These are phyloP conservation scores for Orthosia gracilis DNA, from an alignment of 2,888 invertebrate genomes.

Conservation along the genomic window DNA sequence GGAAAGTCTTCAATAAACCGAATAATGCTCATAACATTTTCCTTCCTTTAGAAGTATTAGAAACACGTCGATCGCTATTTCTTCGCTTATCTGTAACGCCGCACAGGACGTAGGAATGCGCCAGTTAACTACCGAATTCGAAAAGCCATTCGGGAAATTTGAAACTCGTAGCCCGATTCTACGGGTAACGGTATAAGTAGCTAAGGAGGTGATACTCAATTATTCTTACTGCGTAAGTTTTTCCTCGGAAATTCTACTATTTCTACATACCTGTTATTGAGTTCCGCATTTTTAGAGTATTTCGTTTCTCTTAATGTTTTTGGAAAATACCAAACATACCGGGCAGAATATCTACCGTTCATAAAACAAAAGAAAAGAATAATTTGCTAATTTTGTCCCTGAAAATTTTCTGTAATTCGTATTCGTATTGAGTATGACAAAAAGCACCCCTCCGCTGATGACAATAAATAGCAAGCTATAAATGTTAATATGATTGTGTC, in stretches of 20 bases:
- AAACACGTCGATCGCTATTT: constrained; percentile 39
- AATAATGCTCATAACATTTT: constrained; percentile 26
- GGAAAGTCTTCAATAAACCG: neutral
- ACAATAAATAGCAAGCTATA: too few species aligned
- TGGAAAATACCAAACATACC: too few species aligned
- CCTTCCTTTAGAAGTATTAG: constrained; percentile 21
- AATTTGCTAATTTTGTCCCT: too few species aligned
- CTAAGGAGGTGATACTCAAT: constrained; percentile 40
- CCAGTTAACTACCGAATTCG: constrained; percentile 71
- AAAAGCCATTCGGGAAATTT: constrained; percentile 69
- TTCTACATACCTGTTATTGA: constrained; percentile 1
- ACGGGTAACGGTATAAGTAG: constrained; percentile 19
- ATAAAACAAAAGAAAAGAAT: too few species aligned
- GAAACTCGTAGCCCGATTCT: constrained; percentile 52
- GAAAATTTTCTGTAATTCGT: too few species aligned
- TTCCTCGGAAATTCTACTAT: constrained; percentile 3
- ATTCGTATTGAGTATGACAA: too few species aligned
- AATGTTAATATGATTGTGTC: too few species aligned
- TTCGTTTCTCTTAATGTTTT: neutral
- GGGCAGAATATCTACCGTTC: too few species aligned
- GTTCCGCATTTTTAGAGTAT: neutral
- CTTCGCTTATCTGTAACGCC: constrained; percentile 55
- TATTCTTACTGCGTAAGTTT: constrained; percentile 26
- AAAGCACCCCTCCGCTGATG: too few species aligned
- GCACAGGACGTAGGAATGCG: constrained; percentile 65